phyloP scores from a whole-genome alignment of 2,888 invertebrate species.

The Frankliniella fusca region DNA sequence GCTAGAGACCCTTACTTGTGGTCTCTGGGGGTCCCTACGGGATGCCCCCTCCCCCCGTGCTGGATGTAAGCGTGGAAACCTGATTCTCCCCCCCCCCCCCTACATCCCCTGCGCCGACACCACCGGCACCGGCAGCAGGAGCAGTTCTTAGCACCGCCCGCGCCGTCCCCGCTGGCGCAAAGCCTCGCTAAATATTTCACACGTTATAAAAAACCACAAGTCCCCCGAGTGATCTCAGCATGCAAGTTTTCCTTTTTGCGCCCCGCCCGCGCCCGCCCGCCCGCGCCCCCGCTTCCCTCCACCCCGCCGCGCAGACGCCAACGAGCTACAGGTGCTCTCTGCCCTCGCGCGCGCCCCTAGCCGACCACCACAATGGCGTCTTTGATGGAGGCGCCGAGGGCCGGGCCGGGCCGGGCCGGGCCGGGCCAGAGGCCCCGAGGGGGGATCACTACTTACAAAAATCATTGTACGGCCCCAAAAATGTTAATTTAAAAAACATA shows the following conservation, averaged over 20 bases:
- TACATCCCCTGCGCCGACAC: neutral
- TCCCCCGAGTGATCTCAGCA: neutral
- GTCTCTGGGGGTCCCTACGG: neutral
- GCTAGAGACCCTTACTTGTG: constrained; percentile 9
- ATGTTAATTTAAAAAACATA: too few relatives aligned
- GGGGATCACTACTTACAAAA: too few relatives aligned
- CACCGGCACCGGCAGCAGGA: neutral
- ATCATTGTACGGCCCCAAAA: too few relatives aligned
- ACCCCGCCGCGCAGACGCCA: neutral
- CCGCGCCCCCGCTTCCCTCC: neutral
- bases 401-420: too few relatives aligned
- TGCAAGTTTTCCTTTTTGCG: constrained; percentile 3
- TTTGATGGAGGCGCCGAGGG: too few relatives aligned
- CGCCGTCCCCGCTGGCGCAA: neutral
- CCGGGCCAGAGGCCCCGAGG: too few relatives aligned
- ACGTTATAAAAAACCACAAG: neutral
- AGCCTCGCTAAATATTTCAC: constrained; percentile 14
- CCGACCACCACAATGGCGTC: too few relatives aligned
- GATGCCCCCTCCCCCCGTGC: neutral
- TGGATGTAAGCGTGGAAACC: neutral
- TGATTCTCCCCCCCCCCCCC: neutral
- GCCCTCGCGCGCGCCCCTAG: neutral
- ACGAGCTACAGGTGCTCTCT: neutral
- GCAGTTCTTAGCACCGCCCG: neutral
- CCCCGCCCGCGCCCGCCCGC: neutral